phyloP scores from a whole-genome alignment of 2,113 vertebrate genomes.

The Polyodon spathula region DNA sequence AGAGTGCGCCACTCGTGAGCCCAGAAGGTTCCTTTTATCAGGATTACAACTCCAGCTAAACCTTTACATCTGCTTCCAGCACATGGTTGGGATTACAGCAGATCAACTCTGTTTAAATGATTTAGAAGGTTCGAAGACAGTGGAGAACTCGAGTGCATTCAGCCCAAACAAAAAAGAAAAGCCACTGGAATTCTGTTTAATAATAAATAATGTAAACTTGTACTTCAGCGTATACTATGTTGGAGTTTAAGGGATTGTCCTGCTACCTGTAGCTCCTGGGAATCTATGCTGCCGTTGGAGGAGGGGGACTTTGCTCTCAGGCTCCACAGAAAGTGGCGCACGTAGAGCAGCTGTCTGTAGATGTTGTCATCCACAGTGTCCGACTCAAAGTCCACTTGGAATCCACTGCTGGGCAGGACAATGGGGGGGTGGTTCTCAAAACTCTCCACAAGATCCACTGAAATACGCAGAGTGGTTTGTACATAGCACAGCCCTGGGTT shows the following conservation, averaged over 20 bases:
- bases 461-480: slow-evolving; percentile 10
- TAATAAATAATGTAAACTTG: no score
- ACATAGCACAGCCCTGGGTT: neutral
- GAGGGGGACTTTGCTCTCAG: slow-evolving; percentile 62
- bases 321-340: slow-evolving; percentile 84
- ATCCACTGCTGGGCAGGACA: slow-evolving; percentile 76
- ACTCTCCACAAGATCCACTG: slow-evolving; percentile 83
- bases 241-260: neutral
- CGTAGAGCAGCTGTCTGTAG: slow-evolving; percentile 79
- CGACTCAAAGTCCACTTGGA: slow-evolving; percentile 79
- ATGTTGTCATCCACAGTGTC: slow-evolving; percentile 69
- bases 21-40: no score
- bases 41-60: slow-evolving; percentile 47
- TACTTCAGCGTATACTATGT: neutral
- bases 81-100: slow-evolving; percentile 40
- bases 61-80: slow-evolving; percentile 41
- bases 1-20: no score
- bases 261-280: slow-evolving; percentile 62
- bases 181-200: neutral
- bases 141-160: neutral
- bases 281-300: slow-evolving; percentile 33
- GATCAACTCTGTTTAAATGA: slow-evolving; percentile 15
- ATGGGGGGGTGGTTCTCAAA: slow-evolving; percentile 91
- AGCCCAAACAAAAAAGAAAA: neutral
- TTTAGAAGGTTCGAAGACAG: neutral